Evolutionary conservation across 2,797 vertebrate species (phyloP).

Genomic region (Podarcis lilfordi): DNA sequence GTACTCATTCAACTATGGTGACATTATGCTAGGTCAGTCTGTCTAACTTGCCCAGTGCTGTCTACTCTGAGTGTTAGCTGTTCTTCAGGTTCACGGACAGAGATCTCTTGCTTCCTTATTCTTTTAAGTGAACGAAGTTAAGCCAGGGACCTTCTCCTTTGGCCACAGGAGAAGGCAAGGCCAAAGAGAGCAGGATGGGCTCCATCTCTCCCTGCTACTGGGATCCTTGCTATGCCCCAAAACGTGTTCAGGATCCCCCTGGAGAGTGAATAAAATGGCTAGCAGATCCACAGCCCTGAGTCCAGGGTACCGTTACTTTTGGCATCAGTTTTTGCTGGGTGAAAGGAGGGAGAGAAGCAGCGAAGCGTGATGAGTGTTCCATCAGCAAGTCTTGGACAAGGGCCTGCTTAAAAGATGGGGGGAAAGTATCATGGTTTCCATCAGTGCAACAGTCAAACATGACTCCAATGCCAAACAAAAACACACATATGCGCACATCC

Average conservation of each 20-base stretch:
- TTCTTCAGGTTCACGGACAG: too few relatives aligned
- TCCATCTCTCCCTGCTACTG: not conserved
- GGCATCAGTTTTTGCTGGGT: not conserved
- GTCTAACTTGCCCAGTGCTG: too few relatives aligned
- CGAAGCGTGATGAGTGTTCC: constrained; percentile 29
- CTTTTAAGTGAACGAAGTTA: too few relatives aligned
- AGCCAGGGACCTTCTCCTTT: not conserved
- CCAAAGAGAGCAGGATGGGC: not conserved
- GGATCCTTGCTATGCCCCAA: not conserved
- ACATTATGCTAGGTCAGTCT: not conserved
- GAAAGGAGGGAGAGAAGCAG: not conserved
- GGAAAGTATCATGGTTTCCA: constrained; percentile 57
- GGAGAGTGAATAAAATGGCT: too few relatives aligned
- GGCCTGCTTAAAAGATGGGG: constrained; percentile 11
- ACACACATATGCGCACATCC: not conserved
- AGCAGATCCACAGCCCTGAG: not conserved
- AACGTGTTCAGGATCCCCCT: not conserved
- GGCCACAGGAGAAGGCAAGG: not conserved
- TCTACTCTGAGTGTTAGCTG: too few relatives aligned
- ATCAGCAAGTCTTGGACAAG: constrained; percentile 4
- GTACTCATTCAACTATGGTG: not conserved
- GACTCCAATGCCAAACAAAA: constrained; percentile 71
- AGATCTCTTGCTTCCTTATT: too few relatives aligned
- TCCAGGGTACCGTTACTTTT: not conserved
- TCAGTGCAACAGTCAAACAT: constrained; percentile 67